Evolutionary conservation across 2,113 vertebrate genomes (phyloP), one percentile per base, ranked within the genome.

Genomic region (Spermophilus dauricus): DNA sequence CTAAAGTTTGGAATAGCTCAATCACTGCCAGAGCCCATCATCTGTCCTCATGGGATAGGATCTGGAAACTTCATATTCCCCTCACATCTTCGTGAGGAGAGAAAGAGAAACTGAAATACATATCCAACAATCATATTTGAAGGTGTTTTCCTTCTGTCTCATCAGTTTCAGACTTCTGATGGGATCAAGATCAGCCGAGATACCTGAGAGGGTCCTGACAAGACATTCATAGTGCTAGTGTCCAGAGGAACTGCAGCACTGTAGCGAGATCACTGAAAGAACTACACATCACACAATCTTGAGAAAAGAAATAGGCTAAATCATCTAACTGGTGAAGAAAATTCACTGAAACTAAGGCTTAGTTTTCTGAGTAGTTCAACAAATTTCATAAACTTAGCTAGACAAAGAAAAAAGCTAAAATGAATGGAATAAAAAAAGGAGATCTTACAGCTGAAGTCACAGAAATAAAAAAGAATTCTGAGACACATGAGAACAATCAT

Each of bases 191-290:
- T 58, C 51, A 28, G 16, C n/a, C 8, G 56, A n/a, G 10, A 65
- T 17, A 8, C 1, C 42, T 53, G 17, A 0, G 9, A 16, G 14
- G 5, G 45, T 58, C 4, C 51, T n/a, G 17, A 34, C 9, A 63
- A 86, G 4, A 69, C 26, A 13, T 34, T 42, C 2, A n/a, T 34
- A 51, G 8, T 45, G 22, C 34, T 2, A 2, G 17, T 32, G 51
- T 26, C 39, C 72, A 67, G 61, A 58, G 56, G 37, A 30, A 2
- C 10, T 13, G 9, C 6, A 39, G 9, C 12, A 69, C 0, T 72
- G 56, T 12, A 26, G 94, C n/a, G 3, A 65, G 42, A 72, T 32
- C 6, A 28, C 17, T 24, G 13, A 30, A 32, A 7, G 30, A 80
- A 24, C 0, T 11, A 30, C 17, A 51, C 8, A 42, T 28, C 34